Percentiles rank a stretch among this genome's conserved stretches.
These are phyloP conservation scores for Bubalus kerabau DNA, from an alignment of 2,113 vertebrate species.

Conservation along the genomic window DNA sequence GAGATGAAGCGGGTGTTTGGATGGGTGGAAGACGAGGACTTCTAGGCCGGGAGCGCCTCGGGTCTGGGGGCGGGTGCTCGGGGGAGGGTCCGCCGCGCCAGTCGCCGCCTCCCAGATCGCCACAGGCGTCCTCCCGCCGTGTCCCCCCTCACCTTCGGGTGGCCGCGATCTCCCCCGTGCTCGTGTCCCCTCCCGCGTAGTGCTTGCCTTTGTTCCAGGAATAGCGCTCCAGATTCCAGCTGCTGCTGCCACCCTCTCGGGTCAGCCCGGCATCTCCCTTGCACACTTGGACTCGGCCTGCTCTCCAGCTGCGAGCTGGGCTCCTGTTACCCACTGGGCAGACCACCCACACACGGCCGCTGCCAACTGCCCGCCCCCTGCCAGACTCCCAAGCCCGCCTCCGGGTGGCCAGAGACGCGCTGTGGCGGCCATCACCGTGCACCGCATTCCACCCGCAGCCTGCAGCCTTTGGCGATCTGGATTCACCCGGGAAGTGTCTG, in stretches of 20 bases:
- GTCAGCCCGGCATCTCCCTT: neutral
- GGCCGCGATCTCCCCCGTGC: neutral
- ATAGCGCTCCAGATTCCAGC: neutral
- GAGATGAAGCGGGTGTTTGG: neutral
- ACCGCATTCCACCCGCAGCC: neutral
- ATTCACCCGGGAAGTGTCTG: neutral
- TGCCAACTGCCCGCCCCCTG: neutral
- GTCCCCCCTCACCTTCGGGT: neutral
- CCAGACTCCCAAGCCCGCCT: neutral
- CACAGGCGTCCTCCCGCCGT: too few species aligned
- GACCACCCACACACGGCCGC: neutral
- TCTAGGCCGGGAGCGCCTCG: neutral
- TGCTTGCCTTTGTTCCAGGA: neutral
- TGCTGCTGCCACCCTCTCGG: neutral
- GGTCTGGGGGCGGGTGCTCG: neutral
- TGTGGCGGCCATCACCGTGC: neutral
- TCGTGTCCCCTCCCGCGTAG: neutral
- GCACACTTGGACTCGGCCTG: neutral
- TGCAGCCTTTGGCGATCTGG: neutral
- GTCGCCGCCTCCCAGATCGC: too few species aligned
- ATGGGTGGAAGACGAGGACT: neutral
- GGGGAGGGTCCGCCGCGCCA: neutral
- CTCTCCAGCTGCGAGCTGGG: fast-evolving
- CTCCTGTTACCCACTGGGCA: neutral
- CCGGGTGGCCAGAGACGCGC: neutral